phyloP scores from a whole-genome alignment of 2,888 invertebrate genomes.

The Xylota sylvarum region DNA sequence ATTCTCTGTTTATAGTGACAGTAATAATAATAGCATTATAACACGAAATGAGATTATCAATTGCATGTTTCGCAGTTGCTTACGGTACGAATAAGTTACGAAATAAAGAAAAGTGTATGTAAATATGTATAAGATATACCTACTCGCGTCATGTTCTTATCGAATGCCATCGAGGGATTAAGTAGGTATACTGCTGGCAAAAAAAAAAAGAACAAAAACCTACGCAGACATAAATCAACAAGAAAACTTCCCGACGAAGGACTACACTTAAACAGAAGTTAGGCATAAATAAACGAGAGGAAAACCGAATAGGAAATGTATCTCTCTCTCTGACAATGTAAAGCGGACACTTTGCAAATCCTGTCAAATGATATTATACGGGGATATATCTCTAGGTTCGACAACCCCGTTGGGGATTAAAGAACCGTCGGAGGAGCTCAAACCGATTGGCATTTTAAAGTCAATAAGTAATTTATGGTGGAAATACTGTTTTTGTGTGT shows the following conservation, averaged over 20 bases:
- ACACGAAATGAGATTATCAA: not conserved
- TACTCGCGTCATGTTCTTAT: not conserved
- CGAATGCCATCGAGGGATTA: slow-evolving; percentile 26
- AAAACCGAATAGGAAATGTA: slow-evolving; percentile 7
- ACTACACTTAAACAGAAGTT: slow-evolving; percentile 14
- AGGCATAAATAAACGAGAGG: slow-evolving; percentile 5
- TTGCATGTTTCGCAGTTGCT: not conserved
- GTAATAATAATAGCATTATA: not conserved
- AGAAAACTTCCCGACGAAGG: slow-evolving; percentile 20
- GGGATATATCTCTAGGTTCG: slow-evolving; percentile 16
- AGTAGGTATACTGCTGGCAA: not conserved
- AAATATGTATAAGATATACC: not conserved
- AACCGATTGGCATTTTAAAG: slow-evolving; percentile 30
- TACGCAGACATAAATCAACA: slow-evolving; percentile 29
- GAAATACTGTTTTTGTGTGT: not conserved
- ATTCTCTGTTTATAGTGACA: not conserved
- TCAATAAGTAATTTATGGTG: slow-evolving; percentile 33
- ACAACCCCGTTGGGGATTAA: slow-evolving; percentile 29
- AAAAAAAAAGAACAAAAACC: not conserved
- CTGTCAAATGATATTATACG: slow-evolving; percentile 18
- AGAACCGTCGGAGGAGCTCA: slow-evolving; percentile 8
- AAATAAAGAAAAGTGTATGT: not conserved
- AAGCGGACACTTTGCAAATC: slow-evolving; percentile 18
- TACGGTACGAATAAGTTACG: not conserved
- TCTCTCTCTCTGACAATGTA: not conserved